Conservation (phyloP, 1,140 invertebrate genomes). For the Solenopsis invicta region DNA sequence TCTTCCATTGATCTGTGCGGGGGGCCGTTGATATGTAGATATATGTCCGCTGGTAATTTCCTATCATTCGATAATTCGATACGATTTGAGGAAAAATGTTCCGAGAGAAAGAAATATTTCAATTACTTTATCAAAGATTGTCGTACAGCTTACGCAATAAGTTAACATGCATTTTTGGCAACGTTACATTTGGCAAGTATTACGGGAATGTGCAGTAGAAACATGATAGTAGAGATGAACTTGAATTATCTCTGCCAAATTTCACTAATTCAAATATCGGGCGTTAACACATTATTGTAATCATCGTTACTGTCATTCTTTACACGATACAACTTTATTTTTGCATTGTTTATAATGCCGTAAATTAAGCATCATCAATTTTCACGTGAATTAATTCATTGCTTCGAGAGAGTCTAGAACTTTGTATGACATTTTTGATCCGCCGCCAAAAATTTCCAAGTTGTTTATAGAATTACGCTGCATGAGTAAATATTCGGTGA, state of each 20-base stretch:
- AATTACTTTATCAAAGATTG: neutral
- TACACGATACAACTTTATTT: neutral
- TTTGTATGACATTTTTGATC: conserved; percentile 10
- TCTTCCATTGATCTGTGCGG: too few relatives aligned
- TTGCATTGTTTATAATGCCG: neutral
- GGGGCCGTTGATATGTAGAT: too few relatives aligned
- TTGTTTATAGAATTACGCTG: neutral
- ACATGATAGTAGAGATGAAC: conserved; percentile 20
- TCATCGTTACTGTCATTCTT: neutral
- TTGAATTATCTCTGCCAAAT: conserved; percentile 24
- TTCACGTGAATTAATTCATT: neutral
- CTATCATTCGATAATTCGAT: neutral
- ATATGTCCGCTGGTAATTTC: neutral
- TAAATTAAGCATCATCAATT: neutral
- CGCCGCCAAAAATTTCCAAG: neutral
- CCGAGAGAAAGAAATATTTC: neutral
- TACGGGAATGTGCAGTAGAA: conserved; percentile 15
- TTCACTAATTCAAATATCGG: conserved; percentile 14
- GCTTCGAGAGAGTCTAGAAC: neutral
- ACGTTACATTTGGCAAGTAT: conserved; percentile 42
- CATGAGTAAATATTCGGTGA: conserved; percentile 1
- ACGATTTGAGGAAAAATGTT: neutral
- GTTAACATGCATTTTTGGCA: conserved; percentile 50
- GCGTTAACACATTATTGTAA: neutral
- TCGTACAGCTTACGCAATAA: conserved; percentile 10